These are phyloP conservation scores for Sebastes nivosus DNA, from an alignment of 2,797 vertebrate genomes.

Conservation along the genomic window DNA sequence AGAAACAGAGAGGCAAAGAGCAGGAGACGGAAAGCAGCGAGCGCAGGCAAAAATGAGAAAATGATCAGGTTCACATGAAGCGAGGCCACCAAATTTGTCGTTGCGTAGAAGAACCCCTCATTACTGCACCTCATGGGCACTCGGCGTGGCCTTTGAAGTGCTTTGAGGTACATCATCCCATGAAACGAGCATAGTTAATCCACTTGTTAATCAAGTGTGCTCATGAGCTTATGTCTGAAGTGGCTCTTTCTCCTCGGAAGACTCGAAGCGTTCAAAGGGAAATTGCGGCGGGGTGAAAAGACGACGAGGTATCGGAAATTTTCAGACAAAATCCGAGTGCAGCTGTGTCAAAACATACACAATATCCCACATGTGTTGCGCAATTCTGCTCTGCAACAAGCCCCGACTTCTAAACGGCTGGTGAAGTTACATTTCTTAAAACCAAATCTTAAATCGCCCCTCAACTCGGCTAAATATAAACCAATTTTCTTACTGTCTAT, in stretches of 20 bases:
- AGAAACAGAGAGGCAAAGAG: conserved; percentile 37
- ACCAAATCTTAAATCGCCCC: background rate
- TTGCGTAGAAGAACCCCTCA: conserved; percentile 79
- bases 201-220: conserved; percentile 87
- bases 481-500: background rate
- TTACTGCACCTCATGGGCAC: conserved; percentile 83
- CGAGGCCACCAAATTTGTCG: conserved; percentile 73
- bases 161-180: conserved; percentile 85
- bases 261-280: conserved; percentile 78
- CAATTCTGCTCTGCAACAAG: background rate
- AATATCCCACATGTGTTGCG: background rate
- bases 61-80: conserved; percentile 70
- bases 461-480: background rate
- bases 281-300: conserved; percentile 66
- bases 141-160: conserved; percentile 85
- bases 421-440: background rate
- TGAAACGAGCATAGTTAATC: conserved; percentile 86
- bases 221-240: conserved; percentile 81
- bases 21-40: conserved; percentile 38
- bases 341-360: conserved; percentile 50
- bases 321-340: conserved; percentile 53
- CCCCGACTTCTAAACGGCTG: background rate
- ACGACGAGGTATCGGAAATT: conserved; percentile 56
- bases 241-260: conserved; percentile 78
- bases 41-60: conserved; percentile 64